These are phyloP conservation scores for Heptranchias perlo DNA, from an alignment of 2,113 vertebrate species.

Conservation along the genomic window DNA sequence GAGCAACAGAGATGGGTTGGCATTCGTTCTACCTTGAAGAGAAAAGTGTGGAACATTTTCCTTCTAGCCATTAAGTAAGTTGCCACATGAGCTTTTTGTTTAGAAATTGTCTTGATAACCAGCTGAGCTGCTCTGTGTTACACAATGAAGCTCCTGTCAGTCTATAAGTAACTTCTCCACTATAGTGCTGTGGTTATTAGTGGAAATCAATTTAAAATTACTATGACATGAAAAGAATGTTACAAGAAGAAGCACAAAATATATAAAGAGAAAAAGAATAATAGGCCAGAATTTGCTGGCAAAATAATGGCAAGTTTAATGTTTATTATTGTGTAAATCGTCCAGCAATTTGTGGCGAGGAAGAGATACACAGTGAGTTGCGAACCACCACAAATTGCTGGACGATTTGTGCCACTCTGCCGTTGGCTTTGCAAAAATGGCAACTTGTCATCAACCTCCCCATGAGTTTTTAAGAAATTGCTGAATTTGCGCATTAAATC, in stretches of 20 bases:
- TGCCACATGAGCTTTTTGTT: background rate
- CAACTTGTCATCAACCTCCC: no score
- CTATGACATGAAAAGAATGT: background rate
- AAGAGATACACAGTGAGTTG: background rate
- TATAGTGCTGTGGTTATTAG: background rate
- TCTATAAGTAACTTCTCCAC: background rate
- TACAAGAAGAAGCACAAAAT: background rate
- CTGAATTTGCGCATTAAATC: background rate
- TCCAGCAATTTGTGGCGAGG: background rate
- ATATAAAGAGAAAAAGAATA: background rate
- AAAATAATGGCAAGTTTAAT: background rate
- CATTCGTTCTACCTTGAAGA: background rate
- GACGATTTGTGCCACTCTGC: background rate
- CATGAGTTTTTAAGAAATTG: background rate
- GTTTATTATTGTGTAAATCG: background rate
- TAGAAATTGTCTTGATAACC: background rate
- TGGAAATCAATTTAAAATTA: background rate
- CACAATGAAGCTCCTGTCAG: background rate
- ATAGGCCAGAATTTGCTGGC: background rate
- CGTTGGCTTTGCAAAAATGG: background rate
- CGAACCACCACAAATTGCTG: background rate
- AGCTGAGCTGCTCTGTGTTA: background rate
- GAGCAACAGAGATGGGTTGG: background rate
- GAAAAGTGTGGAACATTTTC: background rate
- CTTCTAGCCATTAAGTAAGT: background rate